Conservation (phyloP, 1,140 invertebrate species). For the Lysiphlebus fabarum region DNA sequence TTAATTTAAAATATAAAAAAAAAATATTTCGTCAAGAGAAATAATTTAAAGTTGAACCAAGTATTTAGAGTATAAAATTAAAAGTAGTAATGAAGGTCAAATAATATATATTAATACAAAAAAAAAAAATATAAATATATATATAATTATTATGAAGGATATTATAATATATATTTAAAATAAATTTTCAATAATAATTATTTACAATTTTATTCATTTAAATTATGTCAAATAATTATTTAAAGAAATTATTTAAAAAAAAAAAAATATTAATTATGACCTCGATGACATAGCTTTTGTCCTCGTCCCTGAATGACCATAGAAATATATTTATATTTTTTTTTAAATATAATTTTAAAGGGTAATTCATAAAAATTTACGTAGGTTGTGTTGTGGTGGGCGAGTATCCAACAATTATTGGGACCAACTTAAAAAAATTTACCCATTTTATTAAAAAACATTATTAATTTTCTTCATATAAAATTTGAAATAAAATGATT, state of each 20-base stretch:
- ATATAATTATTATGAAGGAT: too few relatives aligned
- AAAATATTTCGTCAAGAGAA: constrained; percentile 33
- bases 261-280: constrained; percentile 39
- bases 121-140: too few relatives aligned
- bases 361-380: constrained; percentile 24
- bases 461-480: too few relatives aligned
- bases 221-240: constrained; percentile 5
- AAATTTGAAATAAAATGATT: too few relatives aligned
- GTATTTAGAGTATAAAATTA: constrained; percentile 46
- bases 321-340: not conserved
- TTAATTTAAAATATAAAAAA: constrained; percentile 25
- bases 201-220: too few relatives aligned
- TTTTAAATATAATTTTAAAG: too few relatives aligned
- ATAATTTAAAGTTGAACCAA: constrained; percentile 48
- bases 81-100: constrained; percentile 47
- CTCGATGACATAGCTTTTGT: constrained; percentile 29
- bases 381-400: constrained; percentile 42
- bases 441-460: not conserved
- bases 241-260: constrained; percentile 8
- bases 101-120: constrained; percentile 33
- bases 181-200: too few relatives aligned
- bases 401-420: constrained; percentile 32
- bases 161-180: too few relatives aligned
- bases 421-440: constrained; percentile 20
- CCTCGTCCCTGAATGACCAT: constrained; percentile 25